Evolutionary conservation across 2,113 vertebrate species (phyloP), one percentile per base, ranked within the genome.

Genomic region (Lathamus discolor): DNA sequence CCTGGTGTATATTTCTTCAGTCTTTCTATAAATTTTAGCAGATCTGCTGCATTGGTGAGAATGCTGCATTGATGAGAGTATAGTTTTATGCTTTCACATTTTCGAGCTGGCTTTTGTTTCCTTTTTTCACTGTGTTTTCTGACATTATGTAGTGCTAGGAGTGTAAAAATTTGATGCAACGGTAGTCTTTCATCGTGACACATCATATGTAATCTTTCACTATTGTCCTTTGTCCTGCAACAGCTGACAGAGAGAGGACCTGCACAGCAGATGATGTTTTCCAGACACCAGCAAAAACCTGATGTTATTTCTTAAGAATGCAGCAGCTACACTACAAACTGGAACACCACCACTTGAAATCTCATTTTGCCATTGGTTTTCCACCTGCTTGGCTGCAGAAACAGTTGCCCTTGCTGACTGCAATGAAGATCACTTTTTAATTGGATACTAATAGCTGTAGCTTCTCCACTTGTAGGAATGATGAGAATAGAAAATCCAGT

Each of bases 271-370:
- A 89, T 92, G 90, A 96, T 86, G 44, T 66, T 92, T 93, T 95
- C 92, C 93, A 97, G 95, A 79, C 88, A 88, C 52, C 61, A 82
- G 55, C 1, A 4, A 88, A 92, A 95, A 29, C 51, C 86, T 96
- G 88, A 94, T 92, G 88, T 86, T 95, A 94, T 55, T 94, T 91
- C 90, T 95, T 55, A 94, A 96, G 93, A 94, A 97, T 94, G 88
- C 61, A 78, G 64, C 80, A 88, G 57, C 69, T 90, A 95, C 43
- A 44, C 43, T 76, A 62, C 62, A 84, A 64, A 92, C 73, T 68
- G 69, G 52, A 93, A 69, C 44, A 69, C 14, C 73, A 75, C 67
- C 27, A 49, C 79, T 90, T 73, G 49, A 62, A 55, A 89, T 49
- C 35, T 62, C 35, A 48, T 88, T 85, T 48, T 78, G 86, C 33